Percentiles rank a stretch among this genome's conserved stretches.
phyloP scores from a whole-genome alignment of 2,113 vertebrate species.

The Mionectes macconnelli region DNA sequence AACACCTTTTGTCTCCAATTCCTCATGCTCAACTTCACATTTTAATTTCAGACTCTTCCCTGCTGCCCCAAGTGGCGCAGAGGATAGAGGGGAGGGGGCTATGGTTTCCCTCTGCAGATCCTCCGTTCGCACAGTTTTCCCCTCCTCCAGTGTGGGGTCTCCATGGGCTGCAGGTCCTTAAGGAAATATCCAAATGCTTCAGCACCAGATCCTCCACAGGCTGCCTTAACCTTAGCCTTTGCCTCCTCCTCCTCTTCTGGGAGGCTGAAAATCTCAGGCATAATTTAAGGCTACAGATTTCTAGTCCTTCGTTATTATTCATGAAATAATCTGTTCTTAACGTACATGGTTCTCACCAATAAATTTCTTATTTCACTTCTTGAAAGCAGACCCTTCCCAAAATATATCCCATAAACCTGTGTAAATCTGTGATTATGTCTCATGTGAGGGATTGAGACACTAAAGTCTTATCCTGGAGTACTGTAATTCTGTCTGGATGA shows the following conservation, averaged over 20 bases:
- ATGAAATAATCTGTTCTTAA: neutral
- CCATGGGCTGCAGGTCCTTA: neutral
- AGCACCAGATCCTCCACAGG: neutral
- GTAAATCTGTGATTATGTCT: neutral
- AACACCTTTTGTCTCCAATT: neutral
- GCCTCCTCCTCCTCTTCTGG: neutral
- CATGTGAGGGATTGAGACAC: neutral
- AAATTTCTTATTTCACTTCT: neutral
- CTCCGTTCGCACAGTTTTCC: neutral
- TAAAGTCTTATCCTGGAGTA: neutral
- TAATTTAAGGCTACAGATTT: neutral
- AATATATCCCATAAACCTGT: neutral
- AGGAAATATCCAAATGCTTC: neutral
- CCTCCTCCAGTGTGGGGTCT: accelerated
- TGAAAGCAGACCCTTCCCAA: neutral
- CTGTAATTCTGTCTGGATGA: neutral
- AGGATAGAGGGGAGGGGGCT: accelerated
- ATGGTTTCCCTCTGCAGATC: neutral
- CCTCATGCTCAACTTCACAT: neutral
- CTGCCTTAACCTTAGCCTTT: neutral
- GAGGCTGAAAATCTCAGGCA: neutral
- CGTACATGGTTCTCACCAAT: accelerated
- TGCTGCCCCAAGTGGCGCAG: accelerated
- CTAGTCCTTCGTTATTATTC: neutral
- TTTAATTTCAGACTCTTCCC: neutral